These are phyloP conservation scores for Melangyna quadrimaculata DNA, from an alignment of 2,888 invertebrate genomes.

Conservation along the genomic window DNA sequence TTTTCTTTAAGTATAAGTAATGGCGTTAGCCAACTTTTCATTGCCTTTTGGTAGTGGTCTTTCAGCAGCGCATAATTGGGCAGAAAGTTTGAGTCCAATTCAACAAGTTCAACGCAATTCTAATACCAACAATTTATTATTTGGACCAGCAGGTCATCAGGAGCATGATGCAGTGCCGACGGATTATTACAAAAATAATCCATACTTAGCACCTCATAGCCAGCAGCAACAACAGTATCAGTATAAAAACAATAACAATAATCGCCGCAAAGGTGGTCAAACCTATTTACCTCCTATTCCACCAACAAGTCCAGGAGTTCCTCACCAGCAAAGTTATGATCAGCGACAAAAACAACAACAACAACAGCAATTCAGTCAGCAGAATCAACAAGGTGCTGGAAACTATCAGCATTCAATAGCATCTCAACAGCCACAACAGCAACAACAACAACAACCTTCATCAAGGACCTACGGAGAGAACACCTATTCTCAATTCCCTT, in stretches of 20 bases:
- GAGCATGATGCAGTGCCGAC: constrained; percentile 74
- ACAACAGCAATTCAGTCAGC: constrained; percentile 68
- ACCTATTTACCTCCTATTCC: constrained; percentile 79
- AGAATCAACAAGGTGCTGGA: constrained; percentile 74
- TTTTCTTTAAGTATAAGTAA: constrained; percentile 68
- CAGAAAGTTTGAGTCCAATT: constrained; percentile 78
- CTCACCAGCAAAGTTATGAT: constrained; percentile 73
- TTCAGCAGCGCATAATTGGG: constrained; percentile 77
- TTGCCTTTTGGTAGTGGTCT: constrained; percentile 78
- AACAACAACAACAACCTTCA: constrained; percentile 68
- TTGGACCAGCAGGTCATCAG: constrained; percentile 80
- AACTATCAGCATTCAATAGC: constrained; percentile 75
- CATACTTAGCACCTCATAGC: constrained; percentile 78
- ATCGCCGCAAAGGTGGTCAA: constrained; percentile 77
- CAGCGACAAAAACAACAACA: constrained; percentile 61
- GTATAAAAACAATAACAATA: constrained; percentile 74
- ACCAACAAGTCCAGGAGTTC: constrained; percentile 74
- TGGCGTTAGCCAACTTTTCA: constrained; percentile 81
- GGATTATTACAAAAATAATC: constrained; percentile 80
- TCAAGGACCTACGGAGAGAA: constrained; percentile 78
- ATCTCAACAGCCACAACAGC: constrained; percentile 54
- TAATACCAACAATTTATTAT: constrained; percentile 80
- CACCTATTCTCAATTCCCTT: constrained; percentile 76
- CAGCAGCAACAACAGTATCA: constrained; percentile 74
- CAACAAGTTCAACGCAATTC: constrained; percentile 80